Evolutionary conservation across 2,888 invertebrate species (phyloP).

Genomic region (Ceriagrion tenellum): DNA sequence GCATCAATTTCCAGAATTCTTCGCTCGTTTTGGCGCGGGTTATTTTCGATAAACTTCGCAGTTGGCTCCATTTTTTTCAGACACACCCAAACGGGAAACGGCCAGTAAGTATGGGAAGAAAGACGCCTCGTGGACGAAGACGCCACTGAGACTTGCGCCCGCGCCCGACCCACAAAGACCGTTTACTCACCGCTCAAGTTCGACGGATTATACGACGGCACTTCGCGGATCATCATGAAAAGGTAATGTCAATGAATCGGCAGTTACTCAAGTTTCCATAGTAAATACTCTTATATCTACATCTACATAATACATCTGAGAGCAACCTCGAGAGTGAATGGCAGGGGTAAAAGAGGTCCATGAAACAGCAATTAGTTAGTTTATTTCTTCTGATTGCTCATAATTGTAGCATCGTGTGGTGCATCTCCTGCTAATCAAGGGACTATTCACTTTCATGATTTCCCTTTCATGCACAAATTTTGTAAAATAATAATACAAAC

Average conservation of each 20-base stretch:
- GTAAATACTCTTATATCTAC: no score
- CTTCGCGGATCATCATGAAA: background rate
- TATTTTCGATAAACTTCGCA: constrained; percentile 32
- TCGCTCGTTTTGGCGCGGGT: background rate
- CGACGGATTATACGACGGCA: background rate
- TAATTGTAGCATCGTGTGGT: no score
- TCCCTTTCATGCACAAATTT: no score
- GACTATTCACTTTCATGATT: no score
- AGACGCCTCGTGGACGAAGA: background rate
- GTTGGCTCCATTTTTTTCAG: constrained; percentile 22
- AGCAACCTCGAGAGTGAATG: no score
- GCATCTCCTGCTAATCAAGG: no score
- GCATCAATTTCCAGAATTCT: constrained; percentile 16
- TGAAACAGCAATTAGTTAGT: no score
- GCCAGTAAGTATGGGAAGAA: background rate
- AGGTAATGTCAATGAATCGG: background rate
- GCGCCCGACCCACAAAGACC: background rate
- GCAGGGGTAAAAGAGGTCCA: no score
- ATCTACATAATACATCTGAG: no score
- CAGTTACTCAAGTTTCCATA: background rate
- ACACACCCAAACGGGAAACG: background rate
- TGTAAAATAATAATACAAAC: no score
- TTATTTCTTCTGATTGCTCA: no score
- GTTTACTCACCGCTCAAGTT: background rate
- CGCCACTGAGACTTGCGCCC: background rate